These are phyloP conservation scores for Crypturellus undulatus DNA, from an alignment of 2,113 vertebrate species.

Conservation along the genomic window DNA sequence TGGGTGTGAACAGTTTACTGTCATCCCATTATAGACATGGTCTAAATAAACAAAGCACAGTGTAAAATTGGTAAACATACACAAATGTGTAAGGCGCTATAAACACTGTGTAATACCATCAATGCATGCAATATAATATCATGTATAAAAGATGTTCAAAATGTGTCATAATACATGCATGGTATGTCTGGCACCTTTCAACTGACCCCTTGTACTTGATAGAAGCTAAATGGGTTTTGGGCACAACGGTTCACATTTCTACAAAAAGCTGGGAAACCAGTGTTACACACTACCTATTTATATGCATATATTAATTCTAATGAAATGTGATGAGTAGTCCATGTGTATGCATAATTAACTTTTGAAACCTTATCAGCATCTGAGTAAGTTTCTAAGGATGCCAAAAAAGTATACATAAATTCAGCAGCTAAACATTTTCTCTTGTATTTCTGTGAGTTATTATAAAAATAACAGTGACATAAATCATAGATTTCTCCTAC, in stretches of 20 bases:
- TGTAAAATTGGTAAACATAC: background rate
- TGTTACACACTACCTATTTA: background rate
- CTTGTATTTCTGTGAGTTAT: background rate
- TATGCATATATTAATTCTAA: background rate
- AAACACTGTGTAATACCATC: background rate
- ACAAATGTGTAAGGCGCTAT: background rate
- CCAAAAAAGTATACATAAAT: background rate
- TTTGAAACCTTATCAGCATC: background rate
- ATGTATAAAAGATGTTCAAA: background rate
- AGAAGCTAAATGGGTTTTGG: background rate
- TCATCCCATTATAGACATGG: background rate
- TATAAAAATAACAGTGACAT: background rate
- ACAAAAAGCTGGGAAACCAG: background rate
- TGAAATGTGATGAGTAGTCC: background rate
- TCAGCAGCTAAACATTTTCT: background rate
- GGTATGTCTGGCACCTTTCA: background rate
- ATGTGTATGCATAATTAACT: background rate
- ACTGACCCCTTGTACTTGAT: background rate
- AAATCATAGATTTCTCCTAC: background rate
- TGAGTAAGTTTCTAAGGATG: background rate
- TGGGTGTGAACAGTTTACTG: background rate
- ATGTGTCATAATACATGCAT: no score
- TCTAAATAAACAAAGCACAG: background rate
- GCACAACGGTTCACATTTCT: background rate
- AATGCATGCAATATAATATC: background rate